Base-by-base conservation (phyloP, 2,888 invertebrate species). In the Thelaira solivaga region DNA sequence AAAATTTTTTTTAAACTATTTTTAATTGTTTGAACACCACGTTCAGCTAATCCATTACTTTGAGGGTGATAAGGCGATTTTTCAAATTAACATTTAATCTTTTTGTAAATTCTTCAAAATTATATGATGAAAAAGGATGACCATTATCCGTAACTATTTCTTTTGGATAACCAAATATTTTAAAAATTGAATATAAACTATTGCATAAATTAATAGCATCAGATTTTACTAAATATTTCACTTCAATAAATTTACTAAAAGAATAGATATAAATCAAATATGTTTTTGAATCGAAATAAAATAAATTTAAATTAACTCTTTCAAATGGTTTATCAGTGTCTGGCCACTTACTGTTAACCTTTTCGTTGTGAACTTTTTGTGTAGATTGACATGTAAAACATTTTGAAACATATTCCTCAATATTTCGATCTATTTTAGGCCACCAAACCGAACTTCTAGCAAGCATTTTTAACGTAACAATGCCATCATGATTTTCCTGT, bases 1-100 rank as follows among this genome's bases (percentile, higher is more conserved):
- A 26, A 59, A 29, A 34, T 34, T 82, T 64, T 81, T 77, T 20
- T 80, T 20, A 36, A 31, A 62, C 11, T 24, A 45, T 2, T 18
- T 65, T 83, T 83, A n/a, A 81, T 76, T n/a, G 79, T 75, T 57
- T 82, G 81, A 7, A 82, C 81, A n/a, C 61, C 68, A 41, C 76
- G 76, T 76, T 83, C 81, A 8, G 82, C 36, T 18, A 55, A 20
- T 1, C 55, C 55, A 36, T 55, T 55, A 22, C 55, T 55, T 55
- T 55, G 55, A 79, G n/a, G 53, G 53, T 82, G 81, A 64, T 83
- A 82, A 2, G 80, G 78, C 6, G 81, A 80, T 82, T 71, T 11
- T 77, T 67, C 4, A 77, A 68, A 31, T 34, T 29, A 24, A 67
- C 81, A 51, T 45, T 76, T 78, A 59, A 65, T 0, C 5, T 39